phyloP scores from a whole-genome alignment of 2,888 invertebrate species.

The Dascillus cervinus region DNA sequence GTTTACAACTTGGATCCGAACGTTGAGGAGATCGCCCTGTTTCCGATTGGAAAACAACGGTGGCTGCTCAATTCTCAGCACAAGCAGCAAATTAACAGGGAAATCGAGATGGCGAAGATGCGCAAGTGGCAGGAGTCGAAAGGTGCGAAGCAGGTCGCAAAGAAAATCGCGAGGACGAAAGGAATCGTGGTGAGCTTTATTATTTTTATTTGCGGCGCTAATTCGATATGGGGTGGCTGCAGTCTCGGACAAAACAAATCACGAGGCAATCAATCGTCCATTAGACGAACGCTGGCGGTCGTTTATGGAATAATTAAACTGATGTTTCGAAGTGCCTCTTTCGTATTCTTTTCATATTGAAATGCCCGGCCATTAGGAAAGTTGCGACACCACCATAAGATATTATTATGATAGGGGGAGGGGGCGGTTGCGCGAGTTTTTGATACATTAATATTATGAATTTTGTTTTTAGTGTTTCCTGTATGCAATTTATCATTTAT shows the following conservation, averaged over 20 bases:
- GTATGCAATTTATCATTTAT: conserved; percentile 19
- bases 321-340: conserved; percentile 22
- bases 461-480: conserved; percentile 14
- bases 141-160: conserved; percentile 19
- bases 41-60: conserved; percentile 23
- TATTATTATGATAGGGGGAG: conserved; percentile 6
- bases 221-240: too few relatives aligned
- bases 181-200: too few relatives aligned
- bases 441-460: conserved; percentile 18
- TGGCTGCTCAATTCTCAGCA: conserved; percentile 57
- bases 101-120: conserved; percentile 74
- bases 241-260: conserved; percentile 4
- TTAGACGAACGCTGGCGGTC: conserved; percentile 15
- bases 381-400: conserved; percentile 8
- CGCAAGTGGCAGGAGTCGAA: conserved; percentile 47
- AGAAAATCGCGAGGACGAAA: conserved; percentile 12
- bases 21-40: conserved; percentile 58
- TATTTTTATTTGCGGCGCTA: too few relatives aligned
- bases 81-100: conserved; percentile 73
- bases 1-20: conserved; percentile 69
- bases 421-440: conserved; percentile 6
- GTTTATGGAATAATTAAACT: conserved; percentile 30
- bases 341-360: conserved; percentile 37
- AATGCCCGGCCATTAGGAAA: conserved; percentile 23
- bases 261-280: conserved; percentile 5